Evolutionary conservation across 2,888 invertebrate species (phyloP), one percentile per base, ranked within the genome.

Genomic region (Azorinus chamasolen): DNA sequence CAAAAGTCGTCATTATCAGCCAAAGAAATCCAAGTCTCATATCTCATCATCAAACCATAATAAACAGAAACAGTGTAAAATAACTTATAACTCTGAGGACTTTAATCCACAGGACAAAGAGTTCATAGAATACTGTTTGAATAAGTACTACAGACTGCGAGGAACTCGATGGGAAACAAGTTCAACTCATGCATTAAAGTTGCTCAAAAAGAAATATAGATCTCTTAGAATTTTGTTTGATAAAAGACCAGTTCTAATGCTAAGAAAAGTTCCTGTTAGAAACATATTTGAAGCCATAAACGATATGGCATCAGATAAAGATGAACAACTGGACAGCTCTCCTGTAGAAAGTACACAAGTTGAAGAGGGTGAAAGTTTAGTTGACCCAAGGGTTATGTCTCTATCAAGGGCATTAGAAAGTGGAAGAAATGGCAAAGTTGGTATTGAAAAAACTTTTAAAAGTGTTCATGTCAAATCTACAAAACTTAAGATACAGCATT

Each of bases 371-470:
- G 59, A 14, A 6, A 59, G 43, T 58, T 51, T 79, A 16, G 79
- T 79, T 4, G 79, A 79, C 51, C 79, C 79, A 43, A 66, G 74
- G 27, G 79, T 79, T 8, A 72, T 79, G 55, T 75, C 79, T 20
- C 48, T 75, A 43, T 79, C 79, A 6, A 75, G 58, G 46, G 59
- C 71, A 24, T 51, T 79, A 37, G 45, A 68, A 25, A 75, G 74
- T 68, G 54, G 64, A 22, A 59, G 58, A 32, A 75, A 50, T 74
- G 75, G 75, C 18, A 66, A 72, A 62, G 59, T 64, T 51, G 74
- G 75, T 8, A 20, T 54, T n/a, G 75, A 75, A 22, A 79, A 79
- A 37, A 64, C 63, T 16, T 79, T 75, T 37, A 79, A 50, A 50
- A 68, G 58, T 22, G 10, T 32, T 32, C 32, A 32, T 32, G 32